Base-by-base conservation (phyloP, 2,797 vertebrate genomes). In the Pangasius djambal region DNA sequence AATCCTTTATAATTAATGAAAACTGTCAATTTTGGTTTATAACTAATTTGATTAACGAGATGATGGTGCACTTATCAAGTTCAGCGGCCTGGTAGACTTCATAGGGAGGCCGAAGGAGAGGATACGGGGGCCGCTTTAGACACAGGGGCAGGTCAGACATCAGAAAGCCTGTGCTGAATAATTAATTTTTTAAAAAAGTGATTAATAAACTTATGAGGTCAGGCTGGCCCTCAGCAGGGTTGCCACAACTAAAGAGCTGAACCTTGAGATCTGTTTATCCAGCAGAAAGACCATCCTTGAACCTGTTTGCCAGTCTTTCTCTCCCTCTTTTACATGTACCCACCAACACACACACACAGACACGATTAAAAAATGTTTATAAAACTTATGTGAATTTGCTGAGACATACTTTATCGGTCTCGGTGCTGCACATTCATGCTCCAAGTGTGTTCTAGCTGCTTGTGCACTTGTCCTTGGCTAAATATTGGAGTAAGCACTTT, bases 11-110 rank as follows among this genome's bases (percentile, higher is more conserved):
- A 97, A 97, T 97, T 97, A 97, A 97, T 97, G 97, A 97, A 97
- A 97, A 97, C 97, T 97, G 97, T 97, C 97, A 97, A 97, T 97
- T 97, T 97, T 96, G 96, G 96, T 97, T 97, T 97, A 97, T 97
- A 97, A 97, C 97, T 97, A 97, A 97, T 97, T 97, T 97, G 97
- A 97, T 97, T 97, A 97, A 97, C 96, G 96, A 96, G 97, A 97
- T 97, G 97, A 97, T 97, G 96, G 96, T 97, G 97, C 96, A 97
- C 97, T 97, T 96, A 97, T 97, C 96, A 97, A 97, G 96, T 97
- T 97, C 96, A 94, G 96, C 94, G 96, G 96, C 97, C 96, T 96
- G 95, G 95, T 95, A 95, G 95, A 94, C 94, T 88, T 96, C 95
- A 92, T 94, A 96, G 94, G 93, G 94, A 95, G 94, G 84, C 79